Percentiles rank a stretch among this genome's conserved stretches.
Conservation (phyloP, 92 coral and sea anemone genomes). For the Porites rus region DNA sequence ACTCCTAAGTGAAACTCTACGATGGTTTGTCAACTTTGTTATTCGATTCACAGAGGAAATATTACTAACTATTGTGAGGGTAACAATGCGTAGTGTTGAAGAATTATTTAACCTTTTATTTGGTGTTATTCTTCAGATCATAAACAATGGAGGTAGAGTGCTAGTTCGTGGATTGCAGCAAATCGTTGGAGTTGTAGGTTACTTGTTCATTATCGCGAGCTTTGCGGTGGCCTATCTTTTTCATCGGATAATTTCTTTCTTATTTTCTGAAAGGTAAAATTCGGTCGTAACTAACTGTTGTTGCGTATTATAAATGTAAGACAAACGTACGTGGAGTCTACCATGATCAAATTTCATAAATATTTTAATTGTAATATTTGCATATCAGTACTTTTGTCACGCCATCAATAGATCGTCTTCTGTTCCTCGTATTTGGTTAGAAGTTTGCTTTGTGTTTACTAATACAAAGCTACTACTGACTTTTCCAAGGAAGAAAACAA, state of each 20-base stretch:
- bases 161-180: constrained; percentile 6
- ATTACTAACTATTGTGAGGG: neutral
- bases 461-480: too few species aligned
- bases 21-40: constrained; percentile 3
- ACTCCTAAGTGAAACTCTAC: neutral
- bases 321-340: too few species aligned
- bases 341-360: neutral
- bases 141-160: constrained; percentile 8
- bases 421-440: too few species aligned
- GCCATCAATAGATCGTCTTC: neutral
- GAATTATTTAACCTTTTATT: constrained; percentile 1
- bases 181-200: neutral
- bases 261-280: constrained; percentile 3
- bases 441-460: too few species aligned
- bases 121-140: neutral
- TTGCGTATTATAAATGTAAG: too few species aligned
- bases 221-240: neutral
- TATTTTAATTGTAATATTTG: neutral
- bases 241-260: constrained; percentile 7
- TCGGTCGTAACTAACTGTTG: neutral
- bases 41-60: constrained; percentile 6
- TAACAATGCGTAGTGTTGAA: neutral
- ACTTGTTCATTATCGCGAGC: neutral
- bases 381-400: neutral
- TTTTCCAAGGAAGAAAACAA: too few species aligned